phyloP scores from a whole-genome alignment of 2,113 vertebrate genomes.

The Lanius ludovicianus region DNA sequence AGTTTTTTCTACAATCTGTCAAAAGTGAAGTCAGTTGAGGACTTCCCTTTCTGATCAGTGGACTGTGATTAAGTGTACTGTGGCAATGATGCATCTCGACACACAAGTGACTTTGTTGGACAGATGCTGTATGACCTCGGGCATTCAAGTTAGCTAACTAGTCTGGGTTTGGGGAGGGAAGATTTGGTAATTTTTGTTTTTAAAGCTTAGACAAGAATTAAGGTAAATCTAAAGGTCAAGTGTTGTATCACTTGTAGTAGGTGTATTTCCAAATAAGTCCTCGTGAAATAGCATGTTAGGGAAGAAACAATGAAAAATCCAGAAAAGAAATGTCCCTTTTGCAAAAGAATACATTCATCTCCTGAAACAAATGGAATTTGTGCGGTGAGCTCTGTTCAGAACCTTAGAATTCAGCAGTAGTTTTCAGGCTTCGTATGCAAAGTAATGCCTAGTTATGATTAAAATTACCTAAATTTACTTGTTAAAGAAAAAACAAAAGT shows the following conservation, averaged over 20 bases:
- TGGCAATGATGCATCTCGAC: conserved; percentile 43
- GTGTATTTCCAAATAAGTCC: background rate
- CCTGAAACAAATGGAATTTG: background rate
- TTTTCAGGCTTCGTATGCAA: background rate
- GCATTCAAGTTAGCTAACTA: conserved; percentile 18
- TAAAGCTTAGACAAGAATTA: background rate
- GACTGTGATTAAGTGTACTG: conserved; percentile 40
- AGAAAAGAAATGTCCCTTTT: background rate
- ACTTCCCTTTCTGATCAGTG: conserved; percentile 50
- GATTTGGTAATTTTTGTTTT: background rate
- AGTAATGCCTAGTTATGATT: background rate
- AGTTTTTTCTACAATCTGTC: conserved; percentile 52
- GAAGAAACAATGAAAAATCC: background rate
- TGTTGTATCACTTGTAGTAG: background rate
- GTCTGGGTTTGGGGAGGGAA: background rate
- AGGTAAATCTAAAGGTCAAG: background rate
- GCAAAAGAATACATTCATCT: background rate
- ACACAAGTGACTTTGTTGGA: conserved; percentile 40
- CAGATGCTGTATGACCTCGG: conserved; percentile 12
- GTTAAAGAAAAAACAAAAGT: background rate
- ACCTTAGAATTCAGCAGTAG: background rate
- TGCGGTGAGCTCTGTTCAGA: background rate
- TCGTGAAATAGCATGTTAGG: background rate
- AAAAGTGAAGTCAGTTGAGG: conserved; percentile 46
- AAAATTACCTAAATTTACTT: background rate